Percentiles rank a stretch among this genome's conserved stretches.
Evolutionary conservation across 2,113 vertebrate genomes (phyloP).

Genomic region (Panthera tigris): DNA sequence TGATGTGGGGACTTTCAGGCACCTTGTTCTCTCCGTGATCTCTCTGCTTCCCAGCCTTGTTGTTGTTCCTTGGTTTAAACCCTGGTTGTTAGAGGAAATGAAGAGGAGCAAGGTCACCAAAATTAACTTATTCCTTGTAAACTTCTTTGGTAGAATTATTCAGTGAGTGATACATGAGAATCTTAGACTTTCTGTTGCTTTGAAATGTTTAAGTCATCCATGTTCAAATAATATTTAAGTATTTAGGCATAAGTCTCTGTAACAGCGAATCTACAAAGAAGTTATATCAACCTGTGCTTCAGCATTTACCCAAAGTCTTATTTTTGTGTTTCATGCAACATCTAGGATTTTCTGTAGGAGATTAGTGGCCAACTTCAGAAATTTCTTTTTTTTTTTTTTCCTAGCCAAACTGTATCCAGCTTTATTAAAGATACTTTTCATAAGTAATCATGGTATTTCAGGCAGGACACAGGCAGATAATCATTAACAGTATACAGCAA

Average conservation of each 20-base stretch:
- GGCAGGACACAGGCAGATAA: not conserved
- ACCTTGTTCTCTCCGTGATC: not conserved
- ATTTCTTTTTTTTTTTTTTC: not conserved
- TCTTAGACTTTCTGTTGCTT: not conserved
- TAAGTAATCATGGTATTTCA: not conserved
- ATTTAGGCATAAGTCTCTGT: not conserved
- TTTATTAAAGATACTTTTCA: not conserved
- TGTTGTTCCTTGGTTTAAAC: not conserved
- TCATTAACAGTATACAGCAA: not conserved
- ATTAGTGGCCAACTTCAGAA: not conserved
- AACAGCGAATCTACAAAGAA: not conserved
- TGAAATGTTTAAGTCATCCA: not conserved
- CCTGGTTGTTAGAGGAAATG: not conserved
- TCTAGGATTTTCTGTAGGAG: not conserved
- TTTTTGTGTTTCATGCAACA: not conserved
- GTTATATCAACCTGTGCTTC: not conserved
- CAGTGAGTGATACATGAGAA: not conserved
- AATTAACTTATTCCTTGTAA: not conserved
- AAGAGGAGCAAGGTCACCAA: not conserved
- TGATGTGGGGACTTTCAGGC: not conserved
- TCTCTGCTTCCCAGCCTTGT: not conserved
- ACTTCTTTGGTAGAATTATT: not conserved
- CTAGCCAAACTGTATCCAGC: not conserved
- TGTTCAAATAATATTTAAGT: not conserved
- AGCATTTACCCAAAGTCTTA: not conserved